These are phyloP conservation scores for Heliothis peltigera DNA, from an alignment of 2,888 invertebrate species.

Conservation along the genomic window DNA sequence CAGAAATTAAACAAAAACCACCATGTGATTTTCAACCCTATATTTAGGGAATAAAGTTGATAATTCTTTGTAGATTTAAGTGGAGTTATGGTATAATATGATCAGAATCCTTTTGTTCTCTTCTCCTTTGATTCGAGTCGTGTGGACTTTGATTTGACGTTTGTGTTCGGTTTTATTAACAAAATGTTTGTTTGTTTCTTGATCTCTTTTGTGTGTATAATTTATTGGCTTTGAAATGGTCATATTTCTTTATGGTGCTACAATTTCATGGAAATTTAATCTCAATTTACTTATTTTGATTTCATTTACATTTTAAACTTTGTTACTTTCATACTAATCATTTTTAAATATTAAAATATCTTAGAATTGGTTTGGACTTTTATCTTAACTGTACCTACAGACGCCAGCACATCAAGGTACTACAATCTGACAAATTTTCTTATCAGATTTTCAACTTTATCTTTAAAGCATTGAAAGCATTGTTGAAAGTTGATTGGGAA, in stretches of 20 bases:
- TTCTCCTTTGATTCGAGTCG: slow-evolving; percentile 68
- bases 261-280: background rate
- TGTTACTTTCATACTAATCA: too few species aligned
- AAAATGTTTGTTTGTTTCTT: slow-evolving; percentile 50
- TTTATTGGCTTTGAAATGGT: slow-evolving; percentile 53
- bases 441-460: too few species aligned
- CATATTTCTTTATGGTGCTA: slow-evolving; percentile 17
- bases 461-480: too few species aligned
- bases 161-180: slow-evolving; percentile 54
- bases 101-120: slow-evolving; percentile 67
- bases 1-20: background rate
- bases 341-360: too few species aligned
- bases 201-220: slow-evolving; percentile 53
- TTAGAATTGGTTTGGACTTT: too few species aligned
- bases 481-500: too few species aligned
- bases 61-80: slow-evolving; percentile 2
- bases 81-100: slow-evolving; percentile 15
- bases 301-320: too few species aligned
- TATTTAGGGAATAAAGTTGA: fast-evolving
- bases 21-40: slow-evolving; percentile 16
- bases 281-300: background rate
- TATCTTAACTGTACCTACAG: too few species aligned
- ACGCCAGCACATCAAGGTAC: too few species aligned
- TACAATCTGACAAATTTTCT: too few species aligned
- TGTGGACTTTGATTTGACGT: slow-evolving; percentile 64